Base-by-base conservation (phyloP, 2,797 vertebrate species). In the Lacerta bilineata region DNA sequence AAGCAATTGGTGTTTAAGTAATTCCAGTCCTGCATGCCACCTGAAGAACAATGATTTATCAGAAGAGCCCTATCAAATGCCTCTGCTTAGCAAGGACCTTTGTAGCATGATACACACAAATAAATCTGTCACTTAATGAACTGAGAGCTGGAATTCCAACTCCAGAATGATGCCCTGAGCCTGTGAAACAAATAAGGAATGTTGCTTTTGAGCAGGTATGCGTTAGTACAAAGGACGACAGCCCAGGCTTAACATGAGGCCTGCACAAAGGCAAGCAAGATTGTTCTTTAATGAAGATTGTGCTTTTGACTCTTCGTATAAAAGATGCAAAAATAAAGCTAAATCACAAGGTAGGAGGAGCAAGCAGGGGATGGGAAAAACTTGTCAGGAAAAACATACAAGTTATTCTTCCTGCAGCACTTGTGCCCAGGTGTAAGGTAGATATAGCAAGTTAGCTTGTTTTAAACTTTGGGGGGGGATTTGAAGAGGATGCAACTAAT, bases 21-120 rank as follows among this genome's bases (percentile, higher is more conserved):
- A 96, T 99, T 99, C 99, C 99, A 99, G 96, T 99, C 99, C 93
- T 99, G 99, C 99, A 99, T 99, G 61, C 99, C 99, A 92, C 99
- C 99, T 99, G 94, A 33, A 86, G 61, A 74, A 71, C 13, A 86
- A 87, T 90, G 92, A 91, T 23, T 18, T 3, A 78, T 43, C 78
- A 84, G 86, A 92, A 87, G 0, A 61, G 2, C 10, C 83, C 61
- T 23, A n/a, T 82, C 75, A 88, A 61, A 74, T 7, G 39, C 71
- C 50, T 85, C 80, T 72, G 41, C 11, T 46, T 11, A 72, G n/a
- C 1, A 61, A 91, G 84, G 50, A 27, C 8, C 36, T 0, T 46
- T 11, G 61, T n/a, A 27, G 41, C 39, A 33, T 1, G 75, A 86
- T 8, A 36, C 7, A n/a, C 41, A 39, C 39, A 41, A 71, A 27